phyloP scores from a whole-genome alignment of 2,797 vertebrate species.

The Alauda arvensis region DNA sequence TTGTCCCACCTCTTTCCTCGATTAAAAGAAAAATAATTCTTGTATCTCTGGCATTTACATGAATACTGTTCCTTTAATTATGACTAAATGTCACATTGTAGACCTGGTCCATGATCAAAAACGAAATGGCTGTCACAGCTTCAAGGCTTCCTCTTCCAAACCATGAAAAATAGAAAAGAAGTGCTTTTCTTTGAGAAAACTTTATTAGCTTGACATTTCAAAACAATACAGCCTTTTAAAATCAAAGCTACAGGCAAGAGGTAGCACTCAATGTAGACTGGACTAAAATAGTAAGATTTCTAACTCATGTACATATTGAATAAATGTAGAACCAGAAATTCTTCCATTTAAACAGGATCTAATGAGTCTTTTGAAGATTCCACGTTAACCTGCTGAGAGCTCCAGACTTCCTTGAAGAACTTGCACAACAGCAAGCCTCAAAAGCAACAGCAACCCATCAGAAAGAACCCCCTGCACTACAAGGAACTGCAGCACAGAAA shows the following conservation, averaged over 20 bases:
- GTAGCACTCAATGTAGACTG: background rate
- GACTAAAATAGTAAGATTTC: background rate
- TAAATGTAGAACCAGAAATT: background rate
- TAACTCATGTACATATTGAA: background rate
- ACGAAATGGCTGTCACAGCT: background rate
- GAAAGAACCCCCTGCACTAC: background rate
- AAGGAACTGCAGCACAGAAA: background rate
- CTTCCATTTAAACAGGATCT: background rate
- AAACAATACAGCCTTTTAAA: conserved; percentile 23
- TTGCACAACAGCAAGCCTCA: background rate
- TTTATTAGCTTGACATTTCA: conserved; percentile 36
- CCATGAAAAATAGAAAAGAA: background rate
- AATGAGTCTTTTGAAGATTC: background rate
- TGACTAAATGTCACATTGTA: background rate
- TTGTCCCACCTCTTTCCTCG: background rate
- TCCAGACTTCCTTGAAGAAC: background rate
- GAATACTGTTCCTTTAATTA: background rate
- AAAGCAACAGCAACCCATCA: background rate
- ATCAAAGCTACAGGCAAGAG: conserved; percentile 25
- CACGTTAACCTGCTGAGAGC: background rate
- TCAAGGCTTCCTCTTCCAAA: conserved; percentile 16
- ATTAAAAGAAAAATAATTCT: background rate
- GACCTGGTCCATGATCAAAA: background rate
- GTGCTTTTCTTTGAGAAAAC: background rate
- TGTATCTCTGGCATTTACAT: background rate